These are phyloP conservation scores for Phrynocephalus guinanensis DNA, from an alignment of 2,797 vertebrate genomes.

Conservation along the genomic window DNA sequence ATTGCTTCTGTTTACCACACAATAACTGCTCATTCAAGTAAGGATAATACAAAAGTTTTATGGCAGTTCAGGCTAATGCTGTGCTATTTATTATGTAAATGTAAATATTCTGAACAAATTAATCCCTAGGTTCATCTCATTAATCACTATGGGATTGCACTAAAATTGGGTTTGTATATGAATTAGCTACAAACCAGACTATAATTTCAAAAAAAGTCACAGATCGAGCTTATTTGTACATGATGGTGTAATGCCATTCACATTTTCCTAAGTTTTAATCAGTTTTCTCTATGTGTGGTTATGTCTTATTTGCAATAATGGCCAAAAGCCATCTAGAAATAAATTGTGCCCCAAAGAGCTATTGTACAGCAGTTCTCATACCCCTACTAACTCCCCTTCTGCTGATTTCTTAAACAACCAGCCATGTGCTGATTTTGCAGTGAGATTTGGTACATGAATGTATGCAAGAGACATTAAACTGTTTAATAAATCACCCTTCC, in stretches of 20 bases:
- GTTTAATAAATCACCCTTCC: too few species aligned
- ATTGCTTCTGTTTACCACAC: slow-evolving; percentile 5
- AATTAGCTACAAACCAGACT: neutral
- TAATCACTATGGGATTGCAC: slow-evolving; percentile 16
- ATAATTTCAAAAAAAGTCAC: neutral
- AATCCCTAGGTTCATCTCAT: slow-evolving; percentile 16
- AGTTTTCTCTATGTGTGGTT: neutral
- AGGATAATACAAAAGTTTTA: neutral
- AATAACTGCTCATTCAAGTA: slow-evolving; percentile 1
- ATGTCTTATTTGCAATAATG: neutral
- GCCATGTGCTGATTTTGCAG: too few species aligned
- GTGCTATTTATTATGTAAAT: slow-evolving; percentile 3
- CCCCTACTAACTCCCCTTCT: too few species aligned
- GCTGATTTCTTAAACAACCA: too few species aligned
- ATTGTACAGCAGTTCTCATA: too few species aligned
- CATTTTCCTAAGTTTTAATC: neutral
- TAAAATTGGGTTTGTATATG: slow-evolving; percentile 16
- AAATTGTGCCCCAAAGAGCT: too few species aligned
- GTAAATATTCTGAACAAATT: slow-evolving; percentile 25
- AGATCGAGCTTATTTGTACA: slow-evolving; percentile 17
- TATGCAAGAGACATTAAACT: too few species aligned
- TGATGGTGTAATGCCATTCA: neutral
- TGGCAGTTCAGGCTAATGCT: slow-evolving; percentile 5
- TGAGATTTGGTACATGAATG: too few species aligned
- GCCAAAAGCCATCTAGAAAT: too few species aligned